Conservation (phyloP, 2,113 vertebrate genomes). For the Bombycilla garrulus region DNA sequence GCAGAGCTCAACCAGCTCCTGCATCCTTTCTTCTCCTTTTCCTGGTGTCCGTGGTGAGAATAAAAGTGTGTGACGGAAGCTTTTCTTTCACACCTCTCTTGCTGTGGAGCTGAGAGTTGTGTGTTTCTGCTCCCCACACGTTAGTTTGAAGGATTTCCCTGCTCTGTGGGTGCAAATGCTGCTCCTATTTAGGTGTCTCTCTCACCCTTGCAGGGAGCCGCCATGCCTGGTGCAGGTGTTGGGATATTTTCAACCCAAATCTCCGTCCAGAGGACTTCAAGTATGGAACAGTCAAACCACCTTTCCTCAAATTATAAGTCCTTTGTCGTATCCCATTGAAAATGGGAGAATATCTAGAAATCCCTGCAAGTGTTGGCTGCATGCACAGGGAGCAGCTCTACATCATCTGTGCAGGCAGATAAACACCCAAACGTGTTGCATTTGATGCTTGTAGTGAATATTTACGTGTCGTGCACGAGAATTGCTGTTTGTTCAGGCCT, state of each 20-base stretch:
- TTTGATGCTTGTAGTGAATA: not conserved
- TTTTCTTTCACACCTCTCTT: not conserved
- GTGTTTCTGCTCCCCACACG: not conserved
- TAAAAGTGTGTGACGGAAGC: fast-evolving
- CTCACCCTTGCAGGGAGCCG: not conserved
- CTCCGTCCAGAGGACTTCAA: not conserved
- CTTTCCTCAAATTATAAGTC: not conserved
- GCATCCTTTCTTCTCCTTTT: not conserved
- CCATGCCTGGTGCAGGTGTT: not conserved
- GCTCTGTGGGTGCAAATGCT: fast-evolving
- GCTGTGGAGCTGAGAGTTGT: not conserved
- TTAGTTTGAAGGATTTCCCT: not conserved
- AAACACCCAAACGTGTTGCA: not conserved
- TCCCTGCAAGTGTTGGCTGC: not conserved
- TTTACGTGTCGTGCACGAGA: not conserved
- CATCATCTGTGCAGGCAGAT: not conserved
- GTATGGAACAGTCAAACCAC: not conserved
- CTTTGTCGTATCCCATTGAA: not conserved
- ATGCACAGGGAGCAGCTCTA: not conserved
- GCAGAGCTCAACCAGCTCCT: not conserved
- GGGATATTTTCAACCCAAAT: not conserved
- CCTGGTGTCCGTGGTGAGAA: not conserved
- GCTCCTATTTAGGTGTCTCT: not conserved
- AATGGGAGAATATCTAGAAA: not conserved
- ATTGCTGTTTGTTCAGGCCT: not conserved